Conservation (phyloP, 2,888 invertebrate species). For the Thelaira solivaga region DNA sequence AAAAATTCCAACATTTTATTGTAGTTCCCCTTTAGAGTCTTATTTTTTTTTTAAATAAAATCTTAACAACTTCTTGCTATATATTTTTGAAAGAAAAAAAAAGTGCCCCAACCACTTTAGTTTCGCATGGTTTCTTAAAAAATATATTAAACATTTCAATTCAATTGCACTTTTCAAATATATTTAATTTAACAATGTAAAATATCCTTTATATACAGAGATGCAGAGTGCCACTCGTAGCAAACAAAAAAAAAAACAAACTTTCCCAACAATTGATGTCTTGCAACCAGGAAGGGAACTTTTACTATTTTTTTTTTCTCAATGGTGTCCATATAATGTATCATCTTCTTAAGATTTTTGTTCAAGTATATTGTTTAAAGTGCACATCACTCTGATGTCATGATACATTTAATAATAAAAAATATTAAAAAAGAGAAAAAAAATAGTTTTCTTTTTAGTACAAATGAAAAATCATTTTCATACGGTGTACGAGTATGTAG, state of each 20-base stretch:
- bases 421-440: neutral
- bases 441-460: neutral
- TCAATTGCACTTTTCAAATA: constrained; percentile 36
- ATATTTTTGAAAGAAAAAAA: neutral
- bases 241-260: too few relatives aligned
- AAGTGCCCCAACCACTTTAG: neutral
- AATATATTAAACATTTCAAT: constrained; percentile 25
- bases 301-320: neutral
- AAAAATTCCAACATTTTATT: too few relatives aligned
- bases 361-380: constrained; percentile 44
- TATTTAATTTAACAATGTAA: constrained; percentile 42
- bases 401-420: neutral
- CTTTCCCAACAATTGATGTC: neutral
- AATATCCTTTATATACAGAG: constrained; percentile 25
- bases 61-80: neutral
- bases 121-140: constrained; percentile 3
- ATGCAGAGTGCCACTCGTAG: neutral
- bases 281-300: neutral
- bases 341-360: constrained; percentile 10
- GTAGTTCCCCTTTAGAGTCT: too few relatives aligned
- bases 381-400: constrained; percentile 38
- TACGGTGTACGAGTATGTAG: too few relatives aligned
- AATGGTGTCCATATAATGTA: constrained; percentile 43
- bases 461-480: constrained; percentile 4
- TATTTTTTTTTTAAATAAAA: neutral